These are phyloP conservation scores for Ceratina calcarata DNA, from an alignment of 1,140 invertebrate genomes.

Conservation along the genomic window DNA sequence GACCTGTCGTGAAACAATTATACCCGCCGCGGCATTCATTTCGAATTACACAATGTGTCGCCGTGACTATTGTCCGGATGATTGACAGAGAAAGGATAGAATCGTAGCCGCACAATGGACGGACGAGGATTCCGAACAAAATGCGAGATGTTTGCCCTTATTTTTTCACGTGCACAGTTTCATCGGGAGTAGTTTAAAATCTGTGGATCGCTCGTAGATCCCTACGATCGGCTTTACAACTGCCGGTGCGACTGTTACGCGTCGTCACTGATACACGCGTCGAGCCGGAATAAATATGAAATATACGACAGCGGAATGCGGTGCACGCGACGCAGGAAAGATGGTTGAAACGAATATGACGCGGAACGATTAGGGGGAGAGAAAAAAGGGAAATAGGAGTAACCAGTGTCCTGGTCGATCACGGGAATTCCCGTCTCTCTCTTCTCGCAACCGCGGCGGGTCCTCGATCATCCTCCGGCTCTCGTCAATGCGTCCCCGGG, in stretches of 20 bases:
- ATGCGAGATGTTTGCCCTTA: no score
- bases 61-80: conserved; percentile 49
- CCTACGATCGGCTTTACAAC: no score
- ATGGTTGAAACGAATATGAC: conserved; percentile 24
- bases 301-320: neutral
- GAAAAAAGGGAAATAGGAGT: conserved; percentile 39
- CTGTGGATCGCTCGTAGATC: no score
- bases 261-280: no score
- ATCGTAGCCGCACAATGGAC: no score
- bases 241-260: conserved; percentile 28
- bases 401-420: conserved; percentile 51
- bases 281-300: neutral
- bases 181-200: no score
- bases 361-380: conserved; percentile 24
- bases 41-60: conserved; percentile 64
- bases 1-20: conserved; percentile 60
- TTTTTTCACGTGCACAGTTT: conserved; percentile 11
- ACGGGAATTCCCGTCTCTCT: conserved; percentile 47
- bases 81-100: conserved; percentile 62
- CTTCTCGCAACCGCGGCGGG: conserved; percentile 64
- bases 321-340: neutral
- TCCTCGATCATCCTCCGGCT: conserved; percentile 63
- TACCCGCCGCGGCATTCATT: conserved; percentile 47
- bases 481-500: conserved; percentile 61
- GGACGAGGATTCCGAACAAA: no score